Conservation (phyloP, 2,888 invertebrate genomes). For the Bombyx huttoni region DNA sequence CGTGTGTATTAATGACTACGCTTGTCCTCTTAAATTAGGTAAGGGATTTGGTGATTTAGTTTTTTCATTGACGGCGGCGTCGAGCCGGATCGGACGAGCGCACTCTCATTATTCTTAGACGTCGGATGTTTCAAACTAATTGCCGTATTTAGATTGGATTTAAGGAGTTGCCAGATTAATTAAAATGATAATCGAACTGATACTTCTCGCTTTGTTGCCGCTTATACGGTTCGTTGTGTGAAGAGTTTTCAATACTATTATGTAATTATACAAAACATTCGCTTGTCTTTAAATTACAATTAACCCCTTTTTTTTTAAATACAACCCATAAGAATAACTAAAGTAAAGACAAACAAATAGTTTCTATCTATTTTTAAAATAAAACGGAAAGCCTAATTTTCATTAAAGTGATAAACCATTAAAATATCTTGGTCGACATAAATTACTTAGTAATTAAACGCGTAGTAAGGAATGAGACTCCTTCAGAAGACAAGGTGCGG, state of each 20-base stretch:
- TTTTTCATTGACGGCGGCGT: conserved; percentile 49
- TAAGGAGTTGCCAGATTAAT: background rate
- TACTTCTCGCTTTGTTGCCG: background rate
- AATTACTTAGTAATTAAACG: background rate
- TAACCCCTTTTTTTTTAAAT: too few species aligned
- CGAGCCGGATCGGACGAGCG: conserved; percentile 23
- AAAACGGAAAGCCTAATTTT: background rate
- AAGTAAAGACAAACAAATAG: too few species aligned
- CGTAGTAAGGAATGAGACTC: background rate
- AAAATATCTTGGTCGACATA: background rate
- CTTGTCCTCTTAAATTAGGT: conserved; percentile 71
- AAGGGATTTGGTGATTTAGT: conserved; percentile 66
- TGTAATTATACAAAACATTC: too few species aligned
- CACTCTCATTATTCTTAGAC: background rate
- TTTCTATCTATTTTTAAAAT: background rate
- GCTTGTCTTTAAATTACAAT: too few species aligned
- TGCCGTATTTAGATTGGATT: background rate
- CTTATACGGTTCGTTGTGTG: background rate
- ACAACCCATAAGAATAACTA: too few species aligned
- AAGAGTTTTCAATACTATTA: background rate
- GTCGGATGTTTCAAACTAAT: background rate
- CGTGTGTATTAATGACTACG: conserved; percentile 70
- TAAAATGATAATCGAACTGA: background rate
- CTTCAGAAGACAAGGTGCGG: background rate
- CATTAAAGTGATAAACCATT: background rate